These are phyloP conservation scores for Limanda limanda DNA, from an alignment of 2,113 vertebrate genomes.

Conservation along the genomic window DNA sequence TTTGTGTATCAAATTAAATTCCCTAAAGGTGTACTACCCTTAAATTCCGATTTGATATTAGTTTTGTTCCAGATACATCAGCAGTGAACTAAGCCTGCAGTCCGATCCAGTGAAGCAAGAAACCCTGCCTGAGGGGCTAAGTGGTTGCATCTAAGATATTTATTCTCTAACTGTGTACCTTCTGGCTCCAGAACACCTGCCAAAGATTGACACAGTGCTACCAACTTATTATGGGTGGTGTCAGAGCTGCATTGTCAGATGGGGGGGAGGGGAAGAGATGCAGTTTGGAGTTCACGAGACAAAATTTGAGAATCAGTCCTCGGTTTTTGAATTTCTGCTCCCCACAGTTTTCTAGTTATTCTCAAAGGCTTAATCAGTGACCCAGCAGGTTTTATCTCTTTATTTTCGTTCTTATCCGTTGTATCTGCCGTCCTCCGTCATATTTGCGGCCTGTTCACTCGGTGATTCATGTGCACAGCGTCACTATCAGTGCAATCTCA, in stretches of 20 bases:
- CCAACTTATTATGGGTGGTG: slow-evolving; percentile 60
- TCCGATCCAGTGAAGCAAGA: slow-evolving; percentile 46
- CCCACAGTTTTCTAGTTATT: slow-evolving; percentile 33
- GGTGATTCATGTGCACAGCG: slow-evolving; percentile 58
- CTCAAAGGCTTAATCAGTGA: slow-evolving; percentile 51
- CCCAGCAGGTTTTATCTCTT: slow-evolving; percentile 16
- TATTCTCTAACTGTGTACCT: slow-evolving; percentile 49
- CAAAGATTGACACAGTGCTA: slow-evolving; percentile 52
- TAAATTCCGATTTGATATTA: neutral
- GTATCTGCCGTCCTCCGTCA: slow-evolving; percentile 57
- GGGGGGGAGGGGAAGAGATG: too few relatives aligned
- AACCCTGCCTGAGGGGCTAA: slow-evolving; percentile 55
- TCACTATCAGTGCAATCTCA: slow-evolving; percentile 44
- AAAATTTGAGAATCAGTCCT: slow-evolving; percentile 33
- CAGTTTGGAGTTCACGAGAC: slow-evolving; percentile 14
- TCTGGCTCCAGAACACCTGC: slow-evolving; percentile 53
- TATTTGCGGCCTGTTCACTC: slow-evolving; percentile 38
- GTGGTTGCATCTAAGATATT: slow-evolving; percentile 62
- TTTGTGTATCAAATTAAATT: neutral
- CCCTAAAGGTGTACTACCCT: too few relatives aligned
- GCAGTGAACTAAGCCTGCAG: slow-evolving; percentile 17
- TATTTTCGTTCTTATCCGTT: slow-evolving; percentile 12
- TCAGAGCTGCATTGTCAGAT: slow-evolving; percentile 24
- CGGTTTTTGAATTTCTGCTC: slow-evolving; percentile 35
- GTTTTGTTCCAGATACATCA: slow-evolving; percentile 29